Percentiles rank a stretch among this genome's conserved stretches.
phyloP scores from a whole-genome alignment of 2,797 vertebrate genomes.

The Myotis daubentonii region DNA sequence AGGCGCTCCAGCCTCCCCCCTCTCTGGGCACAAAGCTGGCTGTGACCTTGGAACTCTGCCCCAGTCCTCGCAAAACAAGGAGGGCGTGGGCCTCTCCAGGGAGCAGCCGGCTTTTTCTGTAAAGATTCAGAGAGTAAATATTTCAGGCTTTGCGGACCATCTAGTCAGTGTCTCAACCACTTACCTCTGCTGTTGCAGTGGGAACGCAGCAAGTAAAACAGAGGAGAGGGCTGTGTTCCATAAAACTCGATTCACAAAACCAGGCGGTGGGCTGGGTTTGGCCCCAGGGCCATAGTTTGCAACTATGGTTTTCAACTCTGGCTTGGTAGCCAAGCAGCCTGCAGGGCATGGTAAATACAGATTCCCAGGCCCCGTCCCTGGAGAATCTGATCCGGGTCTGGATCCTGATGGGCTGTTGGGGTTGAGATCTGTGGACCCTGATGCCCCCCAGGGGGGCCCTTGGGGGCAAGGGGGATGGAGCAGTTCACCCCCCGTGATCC shows the following conservation, averaged over 20 bases:
- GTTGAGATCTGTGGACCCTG: neutral
- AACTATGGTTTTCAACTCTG: neutral
- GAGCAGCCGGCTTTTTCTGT: neutral
- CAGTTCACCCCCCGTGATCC: fast-evolving
- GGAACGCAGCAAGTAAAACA: neutral
- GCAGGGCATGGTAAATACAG: neutral
- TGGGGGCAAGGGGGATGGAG: fast-evolving
- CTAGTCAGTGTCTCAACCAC: neutral
- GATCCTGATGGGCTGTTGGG: neutral
- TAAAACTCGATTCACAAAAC: neutral
- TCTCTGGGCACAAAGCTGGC: neutral
- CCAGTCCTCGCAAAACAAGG: neutral
- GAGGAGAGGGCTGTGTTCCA: fast-evolving
- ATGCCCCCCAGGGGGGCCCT: neutral
- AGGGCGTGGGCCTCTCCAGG: no score
- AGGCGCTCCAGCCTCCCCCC: neutral
- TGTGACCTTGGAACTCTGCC: neutral
- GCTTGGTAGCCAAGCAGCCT: neutral
- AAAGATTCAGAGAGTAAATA: neutral
- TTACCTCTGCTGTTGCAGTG: neutral
- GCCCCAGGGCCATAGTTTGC: neutral
- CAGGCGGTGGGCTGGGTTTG: neutral
- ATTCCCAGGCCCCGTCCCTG: neutral
- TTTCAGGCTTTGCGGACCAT: neutral
- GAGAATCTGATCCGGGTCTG: neutral